Base-by-base conservation (phyloP, 2,797 vertebrate species). In the Serranus cabrilla region DNA sequence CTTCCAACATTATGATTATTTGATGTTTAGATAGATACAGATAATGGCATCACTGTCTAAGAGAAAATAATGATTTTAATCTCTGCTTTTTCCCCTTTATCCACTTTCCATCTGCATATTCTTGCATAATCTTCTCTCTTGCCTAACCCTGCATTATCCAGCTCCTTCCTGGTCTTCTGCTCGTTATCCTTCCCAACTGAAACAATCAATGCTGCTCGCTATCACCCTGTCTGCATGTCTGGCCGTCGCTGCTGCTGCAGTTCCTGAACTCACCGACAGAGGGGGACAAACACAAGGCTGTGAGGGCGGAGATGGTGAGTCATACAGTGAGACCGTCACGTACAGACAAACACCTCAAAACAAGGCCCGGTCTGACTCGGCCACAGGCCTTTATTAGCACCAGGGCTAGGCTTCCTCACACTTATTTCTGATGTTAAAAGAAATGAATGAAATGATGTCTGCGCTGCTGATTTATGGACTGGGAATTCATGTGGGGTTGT, bases 241-340 rank as follows among this genome's bases (percentile, higher is more conserved):
- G n/a, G n/a, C 3, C 27, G 27, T 27, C 27, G 2, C 27, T 8
- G 25, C 20, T 60, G 25, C 21, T 80, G 87, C 76, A 84, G 58
- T 78, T 59, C 69, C n/a, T 4, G 0, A 5, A 1, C 11, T 56
- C 8, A 2, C 78, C 85, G 70, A 55, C 80, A 91, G 93, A 88
- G 86, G 89, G 80, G 3, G 89, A 76, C 87, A 90, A 60, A 84
- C 74, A 5, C 82, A 5, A 37, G 23, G 37, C 68, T 27, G 54
- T n/a, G 7, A 2, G 50, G 5, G 17, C 8, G 64, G 31, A 62
- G 80, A 68, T 71, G 86, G 90, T 93, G 93, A 93, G 89, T 93
- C 91, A 92, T 89, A 73, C 83, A 59, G n/a, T 25, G 67, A 83
- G 57, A 80, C 56, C 42, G 69, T 86, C 87, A 87, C 87, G 76